These are phyloP conservation scores for Trematocara unimaculatum DNA, from an alignment of 2,113 vertebrate species.

Conservation along the genomic window DNA sequence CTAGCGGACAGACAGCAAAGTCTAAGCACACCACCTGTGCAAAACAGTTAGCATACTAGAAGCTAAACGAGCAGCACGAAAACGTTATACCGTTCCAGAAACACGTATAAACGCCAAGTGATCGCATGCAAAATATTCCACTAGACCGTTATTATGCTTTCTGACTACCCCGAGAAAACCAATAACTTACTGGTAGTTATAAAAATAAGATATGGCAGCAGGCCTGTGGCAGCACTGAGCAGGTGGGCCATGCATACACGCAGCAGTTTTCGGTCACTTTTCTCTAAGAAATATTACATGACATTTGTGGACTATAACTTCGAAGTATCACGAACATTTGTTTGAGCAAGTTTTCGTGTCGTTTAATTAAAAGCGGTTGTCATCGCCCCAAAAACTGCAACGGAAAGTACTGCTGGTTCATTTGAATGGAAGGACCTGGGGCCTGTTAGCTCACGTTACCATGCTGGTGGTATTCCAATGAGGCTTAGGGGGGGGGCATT, in stretches of 20 bases:
- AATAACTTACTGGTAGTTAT: background rate
- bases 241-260: slow-evolving; percentile 69
- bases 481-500: slow-evolving; percentile 58
- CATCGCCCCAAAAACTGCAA: background rate
- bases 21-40: slow-evolving; percentile 50
- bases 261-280: slow-evolving; percentile 54
- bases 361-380: background rate
- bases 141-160: background rate
- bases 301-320: background rate
- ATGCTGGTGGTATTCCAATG: slow-evolving; percentile 64
- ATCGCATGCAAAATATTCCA: background rate
- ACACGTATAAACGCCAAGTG: background rate
- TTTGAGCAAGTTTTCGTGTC: background rate
- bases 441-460: slow-evolving; percentile 62
- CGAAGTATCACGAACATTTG: background rate
- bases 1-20: slow-evolving; percentile 27
- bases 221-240: slow-evolving; percentile 60
- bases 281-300: background rate
- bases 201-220: slow-evolving; percentile 21
- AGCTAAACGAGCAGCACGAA: background rate
- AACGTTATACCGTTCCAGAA: background rate
- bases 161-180: background rate
- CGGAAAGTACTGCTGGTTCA: background rate
- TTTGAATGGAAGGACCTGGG: slow-evolving; percentile 56
- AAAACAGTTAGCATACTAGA: slow-evolving; percentile 22